phyloP scores from a whole-genome alignment of 92 coral and sea anemone species.

The Muricea muricata region DNA sequence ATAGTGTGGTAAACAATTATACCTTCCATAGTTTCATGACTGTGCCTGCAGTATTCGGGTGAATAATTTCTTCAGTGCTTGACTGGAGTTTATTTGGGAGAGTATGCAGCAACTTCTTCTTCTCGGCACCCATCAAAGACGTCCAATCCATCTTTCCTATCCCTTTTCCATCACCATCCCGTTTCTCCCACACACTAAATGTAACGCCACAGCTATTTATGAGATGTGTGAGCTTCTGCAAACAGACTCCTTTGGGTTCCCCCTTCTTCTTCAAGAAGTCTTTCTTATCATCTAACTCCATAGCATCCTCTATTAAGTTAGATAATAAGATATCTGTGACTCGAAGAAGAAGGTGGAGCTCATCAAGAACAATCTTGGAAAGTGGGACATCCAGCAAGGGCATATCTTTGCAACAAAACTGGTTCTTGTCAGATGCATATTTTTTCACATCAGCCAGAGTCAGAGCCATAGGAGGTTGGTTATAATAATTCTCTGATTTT shows the following conservation, averaged over 20 bases:
- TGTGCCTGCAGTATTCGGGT: constrained; percentile 43
- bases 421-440: constrained; percentile 21
- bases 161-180: constrained; percentile 64
- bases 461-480: constrained; percentile 39
- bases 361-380: constrained; percentile 59
- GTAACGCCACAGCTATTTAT: constrained; percentile 70
- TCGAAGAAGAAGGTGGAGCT: constrained; percentile 63
- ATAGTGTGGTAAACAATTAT: background rate
- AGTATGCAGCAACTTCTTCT: constrained; percentile 40
- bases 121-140: constrained; percentile 65
- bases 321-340: constrained; percentile 62
- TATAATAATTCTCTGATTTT: constrained; percentile 20
- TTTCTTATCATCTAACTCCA: constrained; percentile 69
- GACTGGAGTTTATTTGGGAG: constrained; percentile 49
- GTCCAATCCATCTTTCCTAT: constrained; percentile 72
- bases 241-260: constrained; percentile 57
- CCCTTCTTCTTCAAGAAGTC: constrained; percentile 65
- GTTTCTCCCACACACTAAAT: constrained; percentile 66
- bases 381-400: constrained; percentile 41
- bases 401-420: constrained; percentile 50
- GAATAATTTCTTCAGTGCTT: constrained; percentile 53
- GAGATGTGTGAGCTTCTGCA: constrained; percentile 46
- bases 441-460: constrained; percentile 50
- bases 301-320: constrained; percentile 68
- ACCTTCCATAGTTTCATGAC: constrained; percentile 72